phyloP scores from a whole-genome alignment of 2,113 vertebrate genomes.

The Antechinus stuartii region DNA sequence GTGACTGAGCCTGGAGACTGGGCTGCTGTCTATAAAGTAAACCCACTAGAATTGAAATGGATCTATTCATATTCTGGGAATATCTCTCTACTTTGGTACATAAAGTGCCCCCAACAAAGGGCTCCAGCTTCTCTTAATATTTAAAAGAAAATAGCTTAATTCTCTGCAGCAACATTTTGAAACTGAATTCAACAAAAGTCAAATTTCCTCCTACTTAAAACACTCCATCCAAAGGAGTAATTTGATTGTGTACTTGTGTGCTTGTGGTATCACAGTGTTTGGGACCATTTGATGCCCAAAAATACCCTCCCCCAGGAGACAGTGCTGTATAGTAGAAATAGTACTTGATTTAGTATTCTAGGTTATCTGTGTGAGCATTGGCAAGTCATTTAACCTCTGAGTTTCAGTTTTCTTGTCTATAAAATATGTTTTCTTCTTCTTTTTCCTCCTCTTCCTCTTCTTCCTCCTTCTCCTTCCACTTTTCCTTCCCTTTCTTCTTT shows the following conservation, averaged over 20 bases:
- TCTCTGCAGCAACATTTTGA: neutral
- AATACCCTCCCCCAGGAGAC: neutral
- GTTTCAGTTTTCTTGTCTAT: no score
- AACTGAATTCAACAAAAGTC: neutral
- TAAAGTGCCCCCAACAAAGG: neutral
- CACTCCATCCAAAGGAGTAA: neutral
- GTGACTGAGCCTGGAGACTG: neutral
- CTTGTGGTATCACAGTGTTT: neutral
- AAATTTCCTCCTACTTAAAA: neutral
- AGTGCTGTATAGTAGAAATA: neutral
- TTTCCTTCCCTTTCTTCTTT: no score
- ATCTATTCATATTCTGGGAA: neutral
- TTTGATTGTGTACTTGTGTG: neutral
- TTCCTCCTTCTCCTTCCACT: no score
- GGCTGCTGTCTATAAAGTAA: neutral
- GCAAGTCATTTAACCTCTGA: neutral
- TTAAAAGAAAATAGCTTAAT: neutral
- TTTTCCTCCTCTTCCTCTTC: no score
- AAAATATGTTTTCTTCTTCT: no score
- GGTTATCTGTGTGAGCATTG: neutral
- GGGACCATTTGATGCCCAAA: neutral
- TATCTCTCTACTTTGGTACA: neutral
- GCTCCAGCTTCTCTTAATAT: neutral
- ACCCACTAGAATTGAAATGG: neutral
- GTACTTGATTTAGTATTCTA: neutral